A percentile compares a stretch with the other conserved stretches of the same genome.
phyloP scores from a whole-genome alignment of 2,113 vertebrate species.

The Hemicordylus capensis region DNA sequence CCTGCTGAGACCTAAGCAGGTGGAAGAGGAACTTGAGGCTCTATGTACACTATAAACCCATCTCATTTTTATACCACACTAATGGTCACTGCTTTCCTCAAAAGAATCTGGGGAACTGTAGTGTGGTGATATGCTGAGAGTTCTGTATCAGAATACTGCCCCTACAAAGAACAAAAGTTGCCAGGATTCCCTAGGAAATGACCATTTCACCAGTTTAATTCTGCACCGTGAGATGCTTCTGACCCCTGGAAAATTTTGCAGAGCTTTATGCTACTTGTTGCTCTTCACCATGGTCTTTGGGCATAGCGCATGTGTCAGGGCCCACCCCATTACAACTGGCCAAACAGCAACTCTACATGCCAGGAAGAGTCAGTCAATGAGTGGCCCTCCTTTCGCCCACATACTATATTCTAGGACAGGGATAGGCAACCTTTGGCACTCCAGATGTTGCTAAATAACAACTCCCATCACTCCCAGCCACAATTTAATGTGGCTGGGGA shows the following conservation, averaged over 20 bases:
- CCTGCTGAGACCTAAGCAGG: conserved; percentile 62
- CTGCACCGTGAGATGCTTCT: not conserved
- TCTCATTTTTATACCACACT: not conserved
- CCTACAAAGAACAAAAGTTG: not conserved
- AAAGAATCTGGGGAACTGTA: not conserved
- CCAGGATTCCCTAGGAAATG: not conserved
- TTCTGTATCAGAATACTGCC: not conserved
- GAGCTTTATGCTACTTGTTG: not conserved
- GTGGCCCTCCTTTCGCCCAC: not conserved
- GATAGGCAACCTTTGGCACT: too few relatives aligned
- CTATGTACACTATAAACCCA: not conserved
- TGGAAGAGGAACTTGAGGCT: not conserved
- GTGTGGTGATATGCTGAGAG: not conserved
- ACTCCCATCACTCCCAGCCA: too few relatives aligned
- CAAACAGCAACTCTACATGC: not conserved
- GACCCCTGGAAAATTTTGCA: not conserved
- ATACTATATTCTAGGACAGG: too few relatives aligned
- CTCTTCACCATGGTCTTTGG: not conserved
- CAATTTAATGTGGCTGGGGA: too few relatives aligned
- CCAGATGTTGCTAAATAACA: too few relatives aligned
- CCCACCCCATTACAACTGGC: not conserved
- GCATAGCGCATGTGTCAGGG: not conserved
- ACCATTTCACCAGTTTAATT: not conserved
- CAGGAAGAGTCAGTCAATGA: not conserved
- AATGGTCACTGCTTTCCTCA: not conserved